Evolutionary conservation across 2,888 invertebrate genomes (phyloP).

Genomic region (Cryptocephalus primarius): DNA sequence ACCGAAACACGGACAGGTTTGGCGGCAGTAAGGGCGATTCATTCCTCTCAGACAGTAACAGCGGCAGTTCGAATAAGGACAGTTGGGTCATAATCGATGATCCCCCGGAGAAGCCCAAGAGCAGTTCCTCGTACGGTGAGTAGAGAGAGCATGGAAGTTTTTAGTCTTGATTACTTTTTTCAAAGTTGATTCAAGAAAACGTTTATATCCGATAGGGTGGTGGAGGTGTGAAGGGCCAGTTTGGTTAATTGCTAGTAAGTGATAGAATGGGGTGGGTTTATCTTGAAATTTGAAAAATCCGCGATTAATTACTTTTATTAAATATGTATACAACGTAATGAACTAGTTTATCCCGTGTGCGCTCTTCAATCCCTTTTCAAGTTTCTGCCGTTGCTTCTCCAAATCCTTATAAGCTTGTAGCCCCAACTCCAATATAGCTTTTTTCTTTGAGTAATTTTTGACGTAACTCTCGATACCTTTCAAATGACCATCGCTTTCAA

Average conservation of each 20-base stretch:
- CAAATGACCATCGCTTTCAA: conserved; percentile 42
- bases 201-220: no score
- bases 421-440: conserved; percentile 56
- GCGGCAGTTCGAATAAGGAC: conserved; percentile 17
- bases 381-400: conserved; percentile 46
- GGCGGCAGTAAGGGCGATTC: conserved; percentile 16
- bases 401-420: conserved; percentile 61
- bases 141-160: conserved; percentile 20
- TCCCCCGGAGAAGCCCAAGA: conserved; percentile 25
- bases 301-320: no score
- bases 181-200: conserved; percentile 23
- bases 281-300: no score
- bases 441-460: conserved; percentile 49
- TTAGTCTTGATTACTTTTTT: conserved; percentile 57
- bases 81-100: conserved; percentile 39
- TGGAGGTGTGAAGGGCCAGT: no score
- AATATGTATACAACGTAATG: background rate
- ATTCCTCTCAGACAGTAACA: conserved; percentile 17
- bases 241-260: no score
- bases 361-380: conserved; percentile 51
- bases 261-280: no score
- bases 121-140: conserved; percentile 2
- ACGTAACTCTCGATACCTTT: conserved; percentile 51
- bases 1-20: background rate
- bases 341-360: conserved; percentile 53